Evolutionary conservation across 2,113 vertebrate genomes (phyloP), one percentile per base, ranked within the genome.

Genomic region (Austrofundulus limnaeus): DNA sequence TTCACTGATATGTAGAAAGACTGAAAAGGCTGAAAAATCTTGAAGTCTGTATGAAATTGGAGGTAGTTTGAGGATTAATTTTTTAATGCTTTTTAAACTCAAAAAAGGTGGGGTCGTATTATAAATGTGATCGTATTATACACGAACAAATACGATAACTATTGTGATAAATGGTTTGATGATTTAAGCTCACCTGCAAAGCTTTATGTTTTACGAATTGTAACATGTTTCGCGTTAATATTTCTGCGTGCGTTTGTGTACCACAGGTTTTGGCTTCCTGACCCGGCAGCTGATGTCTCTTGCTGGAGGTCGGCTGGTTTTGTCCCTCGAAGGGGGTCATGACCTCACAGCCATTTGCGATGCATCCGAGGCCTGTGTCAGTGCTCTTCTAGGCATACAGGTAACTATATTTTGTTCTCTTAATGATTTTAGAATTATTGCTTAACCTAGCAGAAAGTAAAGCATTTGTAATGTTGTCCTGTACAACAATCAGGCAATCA

Each of bases 271-370:
- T 28, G 94, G 96, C 67, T 95, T 95, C 87, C 92, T 98, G 93
- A 98, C 96, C 0, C 92, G 89, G 64, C 94, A 97, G 90, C 88
- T 98, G 81, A 98, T 97, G 96, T 92, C 84, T 66, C 81, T 98
- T 77, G 95, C 96, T 0, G 95, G 92, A 0, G 96, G 96, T 0
- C 94, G 95, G 1, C 46, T 98, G 46, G 92, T 98, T 76, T 87
- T 98, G 41, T 93, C 94, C 0, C 89, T 98, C 7, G 96, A 98
- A 81, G 96, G 96, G 2, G 96, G 96, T 45, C 96, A 98, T 1
- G 95, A 98, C 89, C 94, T 98, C 25, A 98, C 96, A 0, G 94
- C 96, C 56, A 98, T 98, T 85, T 98, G 96, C 12, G 96, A 98
- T 0, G 96, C 96, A 0, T 98, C 96, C 0, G 96, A 98, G 78